Evolutionary conservation across 53 echinoderm and acorn worm genomes (phyloP), one percentile per base, ranked within the genome.

Genomic region (Paracentrotus lividus): DNA sequence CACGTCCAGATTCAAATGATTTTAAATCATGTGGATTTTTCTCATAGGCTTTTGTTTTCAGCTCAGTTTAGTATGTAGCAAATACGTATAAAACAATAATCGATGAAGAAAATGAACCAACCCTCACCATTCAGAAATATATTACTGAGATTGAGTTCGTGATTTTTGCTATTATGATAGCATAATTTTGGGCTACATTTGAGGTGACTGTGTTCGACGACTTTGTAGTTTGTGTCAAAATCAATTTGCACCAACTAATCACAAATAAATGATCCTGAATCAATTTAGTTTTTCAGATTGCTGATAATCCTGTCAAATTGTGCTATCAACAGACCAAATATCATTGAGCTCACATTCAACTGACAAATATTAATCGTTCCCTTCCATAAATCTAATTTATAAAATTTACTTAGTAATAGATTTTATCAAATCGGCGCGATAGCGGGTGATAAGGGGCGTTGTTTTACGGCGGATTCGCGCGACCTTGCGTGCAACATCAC

Each of bases 361-460:
- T 42, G 77, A 77, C 43, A 77, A 44, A 77, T 77, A 77, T 77
- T 77, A 77, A 77, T 77, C 44, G 24, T 77, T 23, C 42, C 77
- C 20, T 77, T 21, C 21, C 23, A 16, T 34, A 77, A 20, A 42
- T 13, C 77, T 77, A 77, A 77, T 77, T 77, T 77, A 42, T 77
- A 77, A 77, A 43, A 77, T 77, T 77, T 77, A 77, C 77, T 42
- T 23, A 42, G 43, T 77, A 77, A 77, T 42, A 42, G 77, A 18
- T 15, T 77, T 77, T 43, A 77, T 77, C 77, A 77, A 24, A 21
- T 42, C 77, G 77, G 21, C 16, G 77, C 77, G 85, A 85, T 85
- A 52, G 8, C 32, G 85, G 42, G 21, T 54, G 88, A 88, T 88
- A 88, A 88, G 88, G 88, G 88, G 88, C 88, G 88, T 88, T 88